Percentiles rank a stretch among this genome's conserved stretches.
phyloP scores from a whole-genome alignment of 2,797 vertebrate species.

The Manis pentadactyla region DNA sequence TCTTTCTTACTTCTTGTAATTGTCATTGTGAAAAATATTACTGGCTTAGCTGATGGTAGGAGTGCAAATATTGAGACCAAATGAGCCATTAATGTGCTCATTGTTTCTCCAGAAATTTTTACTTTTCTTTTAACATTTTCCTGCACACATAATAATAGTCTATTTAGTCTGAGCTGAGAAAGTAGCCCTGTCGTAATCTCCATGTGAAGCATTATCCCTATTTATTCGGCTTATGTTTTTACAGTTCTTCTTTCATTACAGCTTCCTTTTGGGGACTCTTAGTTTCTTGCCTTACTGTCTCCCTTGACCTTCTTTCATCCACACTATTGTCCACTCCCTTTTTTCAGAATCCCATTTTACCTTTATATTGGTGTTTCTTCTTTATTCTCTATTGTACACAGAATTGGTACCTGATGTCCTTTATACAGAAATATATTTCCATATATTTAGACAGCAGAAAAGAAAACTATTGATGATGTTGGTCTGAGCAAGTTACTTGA shows the following conservation, averaged over 20 bases:
- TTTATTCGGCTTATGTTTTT: background rate
- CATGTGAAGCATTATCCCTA: background rate
- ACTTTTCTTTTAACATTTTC: background rate
- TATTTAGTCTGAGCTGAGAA: background rate
- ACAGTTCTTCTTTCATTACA: background rate
- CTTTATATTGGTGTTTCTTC: background rate
- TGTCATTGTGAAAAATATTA: background rate
- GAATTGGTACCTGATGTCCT: background rate
- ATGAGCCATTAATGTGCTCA: background rate
- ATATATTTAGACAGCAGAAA: background rate
- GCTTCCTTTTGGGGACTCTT: background rate
- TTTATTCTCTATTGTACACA: background rate
- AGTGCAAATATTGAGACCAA: background rate
- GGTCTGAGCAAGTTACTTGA: background rate
- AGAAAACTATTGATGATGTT: background rate
- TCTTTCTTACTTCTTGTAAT: background rate
- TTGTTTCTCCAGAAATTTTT: background rate
- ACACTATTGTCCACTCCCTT: background rate
- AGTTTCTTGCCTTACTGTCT: background rate
- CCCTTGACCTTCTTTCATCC: background rate
- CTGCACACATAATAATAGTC: background rate
- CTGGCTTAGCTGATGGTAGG: background rate
- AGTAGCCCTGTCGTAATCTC: background rate
- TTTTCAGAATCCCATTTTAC: background rate
- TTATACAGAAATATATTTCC: background rate